Evolutionary conservation across 2,888 invertebrate species (phyloP).

Genomic region (Catonia carolina): DNA sequence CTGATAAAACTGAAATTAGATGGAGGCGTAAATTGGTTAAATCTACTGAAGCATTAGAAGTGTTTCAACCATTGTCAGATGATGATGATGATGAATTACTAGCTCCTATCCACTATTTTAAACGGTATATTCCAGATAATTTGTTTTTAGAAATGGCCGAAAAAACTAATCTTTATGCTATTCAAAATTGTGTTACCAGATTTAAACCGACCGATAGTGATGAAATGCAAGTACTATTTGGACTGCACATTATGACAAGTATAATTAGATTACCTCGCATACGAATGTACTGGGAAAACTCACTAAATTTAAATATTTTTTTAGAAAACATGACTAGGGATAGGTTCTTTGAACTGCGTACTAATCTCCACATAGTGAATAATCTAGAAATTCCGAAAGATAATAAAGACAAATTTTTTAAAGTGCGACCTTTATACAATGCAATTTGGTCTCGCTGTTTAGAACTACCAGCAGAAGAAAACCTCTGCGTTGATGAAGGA

Average conservation of each 20-base stretch:
- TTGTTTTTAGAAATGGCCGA: slow-evolving; percentile 5
- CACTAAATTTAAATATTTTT: neutral
- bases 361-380: slow-evolving; percentile 30
- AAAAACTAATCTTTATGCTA: slow-evolving; percentile 19
- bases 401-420: slow-evolving; percentile 30
- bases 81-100: neutral
- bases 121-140: slow-evolving; percentile 8
- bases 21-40: neutral
- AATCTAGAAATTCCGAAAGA: slow-evolving; percentile 25
- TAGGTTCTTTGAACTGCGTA: slow-evolving; percentile 27
- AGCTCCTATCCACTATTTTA: slow-evolving; percentile 10
- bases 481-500: slow-evolving; percentile 4
- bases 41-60: neutral
- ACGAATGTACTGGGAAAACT: slow-evolving; percentile 11
- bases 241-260: neutral
- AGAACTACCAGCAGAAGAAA: slow-evolving; percentile 22
- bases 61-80: too few relatives aligned
- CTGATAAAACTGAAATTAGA: neutral
- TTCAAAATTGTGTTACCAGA: slow-evolving; percentile 4
- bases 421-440: slow-evolving; percentile 33
- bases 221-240: slow-evolving; percentile 4
- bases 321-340: slow-evolving; percentile 27
- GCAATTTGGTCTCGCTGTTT: slow-evolving; percentile 27
- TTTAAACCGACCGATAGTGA: slow-evolving; percentile 16
- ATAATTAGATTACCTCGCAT: slow-evolving; percentile 6